A percentile compares a stretch with the other conserved stretches of the same genome.
These are phyloP conservation scores for Sphenodon punctatus DNA, from an alignment of 2,797 vertebrate genomes.

Conservation along the genomic window DNA sequence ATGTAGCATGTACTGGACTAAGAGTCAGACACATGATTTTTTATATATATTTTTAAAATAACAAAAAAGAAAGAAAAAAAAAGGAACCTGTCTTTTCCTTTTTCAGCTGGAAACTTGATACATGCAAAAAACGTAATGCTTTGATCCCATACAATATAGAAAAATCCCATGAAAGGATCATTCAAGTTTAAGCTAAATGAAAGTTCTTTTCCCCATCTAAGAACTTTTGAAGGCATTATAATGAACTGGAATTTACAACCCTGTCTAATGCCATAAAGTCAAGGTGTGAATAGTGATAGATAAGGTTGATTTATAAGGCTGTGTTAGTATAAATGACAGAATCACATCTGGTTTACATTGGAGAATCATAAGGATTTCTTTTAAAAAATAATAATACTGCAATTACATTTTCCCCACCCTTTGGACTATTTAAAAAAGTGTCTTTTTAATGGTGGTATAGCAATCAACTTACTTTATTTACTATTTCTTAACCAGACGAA, in stretches of 20 bases:
- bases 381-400: background rate
- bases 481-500: background rate
- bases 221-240: constrained; percentile 16
- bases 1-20: constrained; percentile 36
- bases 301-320: constrained; percentile 21
- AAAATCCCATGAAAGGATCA: background rate
- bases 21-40: background rate
- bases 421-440: background rate
- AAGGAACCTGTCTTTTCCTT: constrained; percentile 27
- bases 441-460: constrained; percentile 1
- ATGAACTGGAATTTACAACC: constrained; percentile 28
- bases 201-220: constrained; percentile 1
- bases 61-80: too few relatives aligned
- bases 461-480: constrained; percentile 8
- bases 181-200: constrained; percentile 13
- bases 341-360: background rate
- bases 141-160: background rate
- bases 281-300: constrained; percentile 19
- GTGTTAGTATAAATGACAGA: background rate
- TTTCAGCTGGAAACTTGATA: constrained; percentile 40
- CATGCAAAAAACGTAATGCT: constrained; percentile 30
- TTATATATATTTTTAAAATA: too few relatives aligned
- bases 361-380: background rate
- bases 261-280: constrained; percentile 30
- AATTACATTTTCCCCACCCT: background rate